phyloP scores from a whole-genome alignment of 2,113 vertebrate species.

The Menura novaehollandiae region DNA sequence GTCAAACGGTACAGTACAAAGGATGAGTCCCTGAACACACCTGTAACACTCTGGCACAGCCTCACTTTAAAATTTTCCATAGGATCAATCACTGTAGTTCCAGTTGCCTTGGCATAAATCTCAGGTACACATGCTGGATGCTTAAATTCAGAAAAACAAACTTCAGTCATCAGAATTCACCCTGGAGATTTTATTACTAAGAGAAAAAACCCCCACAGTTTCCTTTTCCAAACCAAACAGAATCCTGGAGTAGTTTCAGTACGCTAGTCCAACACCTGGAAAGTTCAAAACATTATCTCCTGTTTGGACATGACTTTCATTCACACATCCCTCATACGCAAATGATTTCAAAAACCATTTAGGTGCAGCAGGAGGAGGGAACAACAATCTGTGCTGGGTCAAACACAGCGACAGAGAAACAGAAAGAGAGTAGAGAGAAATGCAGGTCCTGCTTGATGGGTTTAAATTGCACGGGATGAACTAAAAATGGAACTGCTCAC shows the following conservation, averaged over 20 bases:
- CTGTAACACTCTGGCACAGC: neutral
- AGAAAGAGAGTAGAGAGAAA: neutral
- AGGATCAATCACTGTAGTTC: neutral
- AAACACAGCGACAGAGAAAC: neutral
- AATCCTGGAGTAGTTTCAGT: neutral
- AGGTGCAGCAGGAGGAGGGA: neutral
- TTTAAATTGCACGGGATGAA: neutral
- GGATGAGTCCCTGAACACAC: neutral
- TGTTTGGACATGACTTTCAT: neutral
- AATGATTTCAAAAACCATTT: neutral
- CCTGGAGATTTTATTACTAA: neutral
- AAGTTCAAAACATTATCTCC: slow-evolving; percentile 5
- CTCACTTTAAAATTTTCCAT: neutral
- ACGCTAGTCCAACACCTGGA: neutral
- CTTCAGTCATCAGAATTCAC: neutral
- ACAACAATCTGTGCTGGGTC: neutral
- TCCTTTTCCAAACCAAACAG: slow-evolving; percentile 22
- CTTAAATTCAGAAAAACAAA: neutral
- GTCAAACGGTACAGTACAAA: neutral
- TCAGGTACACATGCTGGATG: neutral
- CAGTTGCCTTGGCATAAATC: neutral
- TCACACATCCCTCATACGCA: neutral
- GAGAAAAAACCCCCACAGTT: neutral
- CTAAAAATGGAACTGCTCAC: neutral
- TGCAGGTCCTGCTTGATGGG: neutral